These are phyloP conservation scores for Boleophthalmus pectinirostris DNA, from an alignment of 2,113 vertebrate species.

Conservation along the genomic window DNA sequence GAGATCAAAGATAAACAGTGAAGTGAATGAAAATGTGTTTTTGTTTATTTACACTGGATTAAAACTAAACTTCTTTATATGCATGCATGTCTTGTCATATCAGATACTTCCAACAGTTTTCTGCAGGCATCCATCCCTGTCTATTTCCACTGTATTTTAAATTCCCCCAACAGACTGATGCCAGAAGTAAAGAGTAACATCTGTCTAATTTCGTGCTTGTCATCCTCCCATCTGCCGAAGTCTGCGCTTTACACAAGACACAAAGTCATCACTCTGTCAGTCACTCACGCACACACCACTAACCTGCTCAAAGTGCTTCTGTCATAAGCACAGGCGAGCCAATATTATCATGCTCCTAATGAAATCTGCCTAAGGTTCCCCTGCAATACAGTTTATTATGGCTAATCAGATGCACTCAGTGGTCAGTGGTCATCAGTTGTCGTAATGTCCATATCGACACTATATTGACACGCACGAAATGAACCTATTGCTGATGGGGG, in stretches of 20 bases:
- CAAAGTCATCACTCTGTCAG: conserved; percentile 40
- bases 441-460: not conserved
- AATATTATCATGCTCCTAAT: not conserved
- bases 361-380: not conserved
- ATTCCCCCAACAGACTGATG: conserved; percentile 30
- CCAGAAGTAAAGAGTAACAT: conserved; percentile 62
- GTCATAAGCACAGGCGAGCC: not conserved
- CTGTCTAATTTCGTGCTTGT: conserved; percentile 72
- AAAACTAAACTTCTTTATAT: not conserved
- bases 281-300: conserved; percentile 4
- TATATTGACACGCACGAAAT: not conserved
- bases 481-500: not conserved
- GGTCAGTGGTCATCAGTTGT: not conserved
- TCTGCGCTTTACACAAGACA: conserved; percentile 53
- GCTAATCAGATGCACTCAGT: not conserved
- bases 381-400: not conserved
- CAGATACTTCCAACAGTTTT: conserved; percentile 7
- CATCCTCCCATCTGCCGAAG: conserved; percentile 67
- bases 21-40: too few relatives aligned
- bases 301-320: not conserved
- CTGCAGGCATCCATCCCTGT: conserved; percentile 16
- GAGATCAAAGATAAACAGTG: not conserved
- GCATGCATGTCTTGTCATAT: not conserved
- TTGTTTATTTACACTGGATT: not conserved
- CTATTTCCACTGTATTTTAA: conserved; percentile 25